These are phyloP conservation scores for Tortricodes alternella DNA, from an alignment of 2,888 invertebrate genomes.

Conservation along the genomic window DNA sequence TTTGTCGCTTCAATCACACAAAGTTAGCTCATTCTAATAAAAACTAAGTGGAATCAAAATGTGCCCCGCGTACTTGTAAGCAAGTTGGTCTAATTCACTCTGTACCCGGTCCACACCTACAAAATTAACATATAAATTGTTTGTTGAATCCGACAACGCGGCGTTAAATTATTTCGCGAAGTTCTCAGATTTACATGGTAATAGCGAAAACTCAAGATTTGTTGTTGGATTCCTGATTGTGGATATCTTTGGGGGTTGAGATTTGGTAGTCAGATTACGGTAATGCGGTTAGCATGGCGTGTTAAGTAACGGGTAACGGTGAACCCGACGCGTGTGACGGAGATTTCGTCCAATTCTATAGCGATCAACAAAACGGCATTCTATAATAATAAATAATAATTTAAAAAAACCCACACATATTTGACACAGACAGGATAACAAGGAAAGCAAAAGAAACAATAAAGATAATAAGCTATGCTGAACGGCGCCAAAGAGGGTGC, in stretches of 20 bases:
- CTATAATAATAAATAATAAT: too few relatives aligned
- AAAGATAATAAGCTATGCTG: too few relatives aligned
- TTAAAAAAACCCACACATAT: too few relatives aligned
- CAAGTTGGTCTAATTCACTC: constrained; percentile 42
- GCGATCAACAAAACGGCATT: too few relatives aligned
- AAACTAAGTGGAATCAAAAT: neutral
- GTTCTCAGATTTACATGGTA: constrained; percentile 81
- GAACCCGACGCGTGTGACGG: too few relatives aligned
- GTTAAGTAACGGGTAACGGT: too few relatives aligned
- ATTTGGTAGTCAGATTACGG: constrained; percentile 31
- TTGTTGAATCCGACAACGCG: constrained; percentile 77
- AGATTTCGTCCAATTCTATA: too few relatives aligned
- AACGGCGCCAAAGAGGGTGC: too few relatives aligned
- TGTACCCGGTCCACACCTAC: constrained; percentile 68
- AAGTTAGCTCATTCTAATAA: neutral
- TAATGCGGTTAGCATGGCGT: constrained; percentile 3
- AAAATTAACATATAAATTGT: constrained; percentile 81
- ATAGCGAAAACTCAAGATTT: constrained; percentile 82
- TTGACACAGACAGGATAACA: too few relatives aligned
- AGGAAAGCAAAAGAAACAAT: too few relatives aligned
- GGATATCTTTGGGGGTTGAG: constrained; percentile 34
- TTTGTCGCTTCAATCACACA: neutral
- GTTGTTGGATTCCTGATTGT: constrained; percentile 77
- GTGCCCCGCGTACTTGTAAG: constrained; percentile 1
- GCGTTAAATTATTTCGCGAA: constrained; percentile 81